These are phyloP conservation scores for Pseudoatta argentina DNA, from an alignment of 1,140 invertebrate species.

Conservation along the genomic window DNA sequence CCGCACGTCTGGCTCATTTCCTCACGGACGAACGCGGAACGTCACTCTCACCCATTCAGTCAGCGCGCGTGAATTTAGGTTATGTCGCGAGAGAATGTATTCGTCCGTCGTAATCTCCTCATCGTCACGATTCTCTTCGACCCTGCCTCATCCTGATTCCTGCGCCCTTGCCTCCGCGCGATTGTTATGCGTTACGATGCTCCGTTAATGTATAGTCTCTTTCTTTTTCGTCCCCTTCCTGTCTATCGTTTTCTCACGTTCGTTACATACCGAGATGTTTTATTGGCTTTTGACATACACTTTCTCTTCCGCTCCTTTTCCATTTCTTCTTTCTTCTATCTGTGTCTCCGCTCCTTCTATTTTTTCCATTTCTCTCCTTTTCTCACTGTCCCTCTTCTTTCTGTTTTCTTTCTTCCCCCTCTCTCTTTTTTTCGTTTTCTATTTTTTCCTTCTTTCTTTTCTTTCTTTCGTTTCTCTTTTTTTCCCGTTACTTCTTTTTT, in stretches of 20 bases:
- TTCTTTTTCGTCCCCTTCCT: neutral
- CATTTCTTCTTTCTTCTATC: neutral
- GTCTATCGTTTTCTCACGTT: slow-evolving; percentile 2
- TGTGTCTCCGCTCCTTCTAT: too few relatives aligned
- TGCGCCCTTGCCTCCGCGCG: neutral
- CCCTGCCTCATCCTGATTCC: too few relatives aligned
- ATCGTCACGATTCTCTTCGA: neutral
- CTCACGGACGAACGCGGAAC: neutral
- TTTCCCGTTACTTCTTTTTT: neutral
- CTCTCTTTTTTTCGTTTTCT: neutral
- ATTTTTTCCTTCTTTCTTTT: slow-evolving; percentile 8
- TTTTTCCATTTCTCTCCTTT: too few relatives aligned
- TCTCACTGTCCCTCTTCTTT: neutral
- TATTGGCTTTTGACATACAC: neutral
- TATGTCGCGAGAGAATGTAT: slow-evolving; percentile 52
- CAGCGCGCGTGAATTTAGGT: slow-evolving; percentile 63
- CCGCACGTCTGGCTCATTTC: too few relatives aligned
- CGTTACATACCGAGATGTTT: neutral
- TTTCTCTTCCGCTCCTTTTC: neutral
- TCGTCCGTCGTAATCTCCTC: neutral
- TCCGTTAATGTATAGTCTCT: slow-evolving; percentile 33
- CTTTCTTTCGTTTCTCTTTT: slow-evolving; percentile 12
- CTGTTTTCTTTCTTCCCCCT: neutral
- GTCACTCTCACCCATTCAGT: neutral
- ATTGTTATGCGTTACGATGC: neutral